Conservation (phyloP, 2,113 vertebrate species). For the Theropithecus gelada region DNA sequence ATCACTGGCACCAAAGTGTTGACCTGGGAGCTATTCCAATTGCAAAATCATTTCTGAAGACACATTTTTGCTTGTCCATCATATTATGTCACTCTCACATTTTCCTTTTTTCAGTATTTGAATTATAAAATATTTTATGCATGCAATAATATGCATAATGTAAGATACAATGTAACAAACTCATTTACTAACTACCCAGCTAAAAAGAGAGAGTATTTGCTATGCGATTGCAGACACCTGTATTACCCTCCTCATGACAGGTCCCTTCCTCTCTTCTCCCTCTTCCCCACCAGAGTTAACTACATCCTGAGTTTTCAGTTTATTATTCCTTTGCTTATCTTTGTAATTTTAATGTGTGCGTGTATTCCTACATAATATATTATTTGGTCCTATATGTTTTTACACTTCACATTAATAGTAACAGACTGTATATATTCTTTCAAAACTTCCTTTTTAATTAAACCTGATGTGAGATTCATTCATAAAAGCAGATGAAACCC, state of each 20-base stretch:
- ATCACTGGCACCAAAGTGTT: background rate
- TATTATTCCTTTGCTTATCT: background rate
- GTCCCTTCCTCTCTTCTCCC: too few species aligned
- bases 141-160: background rate
- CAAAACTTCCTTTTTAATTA: background rate
- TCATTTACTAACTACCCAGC: too few species aligned
- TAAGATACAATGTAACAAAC: background rate
- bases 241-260: background rate
- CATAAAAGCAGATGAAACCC: background rate
- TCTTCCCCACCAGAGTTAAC: background rate
- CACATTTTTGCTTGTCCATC: background rate
- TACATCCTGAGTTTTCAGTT: background rate
- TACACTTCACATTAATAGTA: background rate
- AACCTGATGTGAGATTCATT: background rate
- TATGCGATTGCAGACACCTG: background rate
- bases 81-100: background rate
- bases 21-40: background rate
- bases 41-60: background rate
- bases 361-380: background rate
- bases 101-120: background rate
- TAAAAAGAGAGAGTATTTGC: background rate
- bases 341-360: background rate
- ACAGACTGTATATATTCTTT: background rate
- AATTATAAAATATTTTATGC: background rate
- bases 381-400: background rate